These are phyloP conservation scores for Julus scanicus DNA, from an alignment of 2,888 invertebrate species.

Conservation along the genomic window DNA sequence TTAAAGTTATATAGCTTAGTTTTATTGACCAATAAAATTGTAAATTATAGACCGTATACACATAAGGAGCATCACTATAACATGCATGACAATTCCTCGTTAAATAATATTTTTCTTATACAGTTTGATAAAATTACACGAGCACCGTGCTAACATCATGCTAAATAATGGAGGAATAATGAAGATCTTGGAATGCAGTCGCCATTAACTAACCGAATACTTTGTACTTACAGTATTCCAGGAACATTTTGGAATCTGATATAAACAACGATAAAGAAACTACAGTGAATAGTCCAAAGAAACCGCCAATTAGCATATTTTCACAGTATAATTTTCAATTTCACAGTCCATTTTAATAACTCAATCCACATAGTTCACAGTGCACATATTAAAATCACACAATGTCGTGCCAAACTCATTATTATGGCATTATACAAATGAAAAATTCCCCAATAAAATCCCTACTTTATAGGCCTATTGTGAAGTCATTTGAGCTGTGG, in stretches of 20 bases:
- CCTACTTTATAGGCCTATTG: not conserved
- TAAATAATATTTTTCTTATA: too few relatives aligned
- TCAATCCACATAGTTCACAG: not conserved
- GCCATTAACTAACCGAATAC: too few relatives aligned
- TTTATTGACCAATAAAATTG: too few relatives aligned
- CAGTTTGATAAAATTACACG: too few relatives aligned
- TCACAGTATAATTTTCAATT: not conserved
- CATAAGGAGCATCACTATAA: too few relatives aligned
- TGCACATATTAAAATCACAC: not conserved
- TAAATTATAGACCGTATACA: too few relatives aligned
- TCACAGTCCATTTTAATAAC: not conserved
- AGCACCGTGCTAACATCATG: too few relatives aligned
- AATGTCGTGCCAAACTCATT: constrained; percentile 15
- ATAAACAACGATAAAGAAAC: not conserved
- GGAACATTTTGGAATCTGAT: not conserved
- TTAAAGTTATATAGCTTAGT: too few relatives aligned
- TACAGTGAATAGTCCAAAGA: not conserved
- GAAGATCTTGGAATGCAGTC: too few relatives aligned
- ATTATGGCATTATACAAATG: not conserved
- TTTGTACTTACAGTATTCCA: not conserved
- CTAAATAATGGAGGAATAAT: too few relatives aligned
- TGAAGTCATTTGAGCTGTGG: not conserved
- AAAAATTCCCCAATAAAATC: not conserved
- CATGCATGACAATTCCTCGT: too few relatives aligned
- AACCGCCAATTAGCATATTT: constrained; percentile 26